Percentiles rank a stretch among this genome's conserved stretches.
These are phyloP conservation scores for Ectropis grisescens DNA, from an alignment of 1,140 invertebrate species.

Conservation along the genomic window DNA sequence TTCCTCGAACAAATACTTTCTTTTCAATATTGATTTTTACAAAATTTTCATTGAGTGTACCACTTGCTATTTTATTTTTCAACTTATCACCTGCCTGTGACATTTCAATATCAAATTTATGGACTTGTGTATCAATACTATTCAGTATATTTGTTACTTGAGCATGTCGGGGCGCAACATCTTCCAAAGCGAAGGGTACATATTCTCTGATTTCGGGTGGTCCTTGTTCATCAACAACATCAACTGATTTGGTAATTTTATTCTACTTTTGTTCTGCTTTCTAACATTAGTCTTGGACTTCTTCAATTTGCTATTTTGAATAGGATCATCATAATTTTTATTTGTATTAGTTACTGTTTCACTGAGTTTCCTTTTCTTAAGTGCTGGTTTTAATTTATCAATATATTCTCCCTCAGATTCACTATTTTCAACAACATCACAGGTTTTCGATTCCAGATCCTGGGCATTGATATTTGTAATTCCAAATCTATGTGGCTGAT, in stretches of 20 bases:
- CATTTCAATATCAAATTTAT: constrained; percentile 7
- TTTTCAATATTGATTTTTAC: constrained; percentile 92
- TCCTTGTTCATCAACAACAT: constrained; percentile 15
- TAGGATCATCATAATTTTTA: neutral
- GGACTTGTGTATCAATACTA: constrained; percentile 19
- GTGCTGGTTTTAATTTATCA: constrained; percentile 49
- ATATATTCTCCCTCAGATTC: constrained; percentile 73
- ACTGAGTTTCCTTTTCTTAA: constrained; percentile 56
- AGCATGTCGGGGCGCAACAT: constrained; percentile 33
- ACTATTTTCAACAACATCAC: constrained; percentile 76
- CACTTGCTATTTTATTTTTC: constrained; percentile 76
- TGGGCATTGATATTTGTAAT: constrained; percentile 50
- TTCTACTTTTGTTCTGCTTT: constrained; percentile 15
- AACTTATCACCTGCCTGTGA: constrained; percentile 38
- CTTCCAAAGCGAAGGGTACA: constrained; percentile 46
- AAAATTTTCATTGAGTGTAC: constrained; percentile 90
- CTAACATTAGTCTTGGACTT: constrained; percentile 10
- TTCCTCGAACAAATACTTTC: constrained; percentile 88
- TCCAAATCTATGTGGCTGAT: constrained; percentile 33
- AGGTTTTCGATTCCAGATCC: constrained; percentile 16
- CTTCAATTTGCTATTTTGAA: constrained; percentile 2
- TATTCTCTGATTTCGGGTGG: constrained; percentile 48
- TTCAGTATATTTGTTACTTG: constrained; percentile 36
- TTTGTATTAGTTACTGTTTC: constrained; percentile 7
- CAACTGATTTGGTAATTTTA: constrained; percentile 8